These are phyloP conservation scores for Parambassis ranga DNA, from an alignment of 2,797 vertebrate genomes.

Conservation along the genomic window DNA sequence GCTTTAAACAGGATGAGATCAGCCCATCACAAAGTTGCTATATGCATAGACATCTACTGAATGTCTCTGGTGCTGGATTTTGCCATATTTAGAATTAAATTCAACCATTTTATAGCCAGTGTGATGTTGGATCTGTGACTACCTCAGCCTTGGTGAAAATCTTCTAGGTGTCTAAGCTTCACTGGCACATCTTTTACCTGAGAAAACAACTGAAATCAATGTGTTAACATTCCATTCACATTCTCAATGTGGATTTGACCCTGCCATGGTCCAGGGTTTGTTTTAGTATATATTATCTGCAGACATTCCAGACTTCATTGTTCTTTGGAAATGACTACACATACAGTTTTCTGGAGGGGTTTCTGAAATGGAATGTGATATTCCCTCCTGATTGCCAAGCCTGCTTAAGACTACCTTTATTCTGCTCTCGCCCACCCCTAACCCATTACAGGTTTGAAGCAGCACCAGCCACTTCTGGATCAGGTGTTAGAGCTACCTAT, in stretches of 20 bases:
- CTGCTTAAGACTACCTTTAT: slow-evolving; percentile 1
- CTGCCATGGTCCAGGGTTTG: not conserved
- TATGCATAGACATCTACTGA: slow-evolving; percentile 12
- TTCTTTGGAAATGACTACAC: slow-evolving; percentile 13
- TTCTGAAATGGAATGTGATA: slow-evolving; percentile 5
- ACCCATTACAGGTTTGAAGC: slow-evolving; percentile 16
- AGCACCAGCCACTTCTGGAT: slow-evolving; percentile 22
- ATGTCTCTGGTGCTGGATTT: slow-evolving; percentile 4
- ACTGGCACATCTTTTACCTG: not conserved
- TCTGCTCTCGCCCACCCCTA: not conserved
- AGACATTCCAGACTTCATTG: not conserved
- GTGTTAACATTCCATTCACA: not conserved
- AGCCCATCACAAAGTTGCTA: slow-evolving; percentile 59
- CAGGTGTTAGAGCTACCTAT: slow-evolving; percentile 1
- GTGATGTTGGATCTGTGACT: not conserved
- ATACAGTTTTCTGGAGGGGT: not conserved
- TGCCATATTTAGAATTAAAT: not conserved
- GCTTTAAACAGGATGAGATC: slow-evolving; percentile 66
- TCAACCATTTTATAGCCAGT: not conserved
- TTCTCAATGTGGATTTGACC: not conserved
- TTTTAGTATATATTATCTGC: not conserved
- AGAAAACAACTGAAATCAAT: not conserved
- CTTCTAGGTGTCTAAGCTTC: not conserved
- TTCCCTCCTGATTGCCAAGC: slow-evolving; percentile 6
- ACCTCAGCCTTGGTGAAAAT: not conserved